phyloP scores from a whole-genome alignment of 2,113 vertebrate genomes.

The Oreocharis arfaki region DNA sequence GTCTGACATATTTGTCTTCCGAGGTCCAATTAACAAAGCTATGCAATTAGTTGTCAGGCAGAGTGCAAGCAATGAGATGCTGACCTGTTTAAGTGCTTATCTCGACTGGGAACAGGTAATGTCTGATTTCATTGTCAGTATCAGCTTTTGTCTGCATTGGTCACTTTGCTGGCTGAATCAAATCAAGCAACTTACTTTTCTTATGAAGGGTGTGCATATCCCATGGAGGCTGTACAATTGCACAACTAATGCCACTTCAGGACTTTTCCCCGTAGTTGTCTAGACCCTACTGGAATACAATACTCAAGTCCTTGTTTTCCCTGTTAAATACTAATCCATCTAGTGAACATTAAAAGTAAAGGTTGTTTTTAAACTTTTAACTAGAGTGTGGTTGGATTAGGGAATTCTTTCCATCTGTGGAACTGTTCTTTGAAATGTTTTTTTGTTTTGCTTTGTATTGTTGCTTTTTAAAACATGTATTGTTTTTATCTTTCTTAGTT shows the following conservation, averaged over 20 bases:
- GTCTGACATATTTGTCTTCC: constrained; percentile 80
- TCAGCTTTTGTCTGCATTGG: neutral
- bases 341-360: neutral
- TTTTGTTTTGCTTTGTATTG: neutral
- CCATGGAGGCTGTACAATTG: neutral
- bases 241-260: neutral
- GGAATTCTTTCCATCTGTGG: neutral
- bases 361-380: neutral
- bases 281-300: neutral
- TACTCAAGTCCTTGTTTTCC: neutral
- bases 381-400: neutral
- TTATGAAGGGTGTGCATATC: neutral
- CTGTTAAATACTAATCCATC: neutral
- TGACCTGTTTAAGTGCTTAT: constrained; percentile 76
- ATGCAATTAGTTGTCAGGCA: constrained; percentile 82
- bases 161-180: neutral
- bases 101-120: constrained; percentile 89
- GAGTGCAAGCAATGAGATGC: constrained; percentile 72
- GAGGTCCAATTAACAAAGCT: constrained; percentile 78
- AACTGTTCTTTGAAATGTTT: neutral
- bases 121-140: neutral
- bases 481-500: neutral
- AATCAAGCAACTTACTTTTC: neutral
- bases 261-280: neutral
- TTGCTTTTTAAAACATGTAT: neutral